Evolutionary conservation across 2,113 vertebrate genomes (phyloP).

Genomic region (Chaetura pelagica): DNA sequence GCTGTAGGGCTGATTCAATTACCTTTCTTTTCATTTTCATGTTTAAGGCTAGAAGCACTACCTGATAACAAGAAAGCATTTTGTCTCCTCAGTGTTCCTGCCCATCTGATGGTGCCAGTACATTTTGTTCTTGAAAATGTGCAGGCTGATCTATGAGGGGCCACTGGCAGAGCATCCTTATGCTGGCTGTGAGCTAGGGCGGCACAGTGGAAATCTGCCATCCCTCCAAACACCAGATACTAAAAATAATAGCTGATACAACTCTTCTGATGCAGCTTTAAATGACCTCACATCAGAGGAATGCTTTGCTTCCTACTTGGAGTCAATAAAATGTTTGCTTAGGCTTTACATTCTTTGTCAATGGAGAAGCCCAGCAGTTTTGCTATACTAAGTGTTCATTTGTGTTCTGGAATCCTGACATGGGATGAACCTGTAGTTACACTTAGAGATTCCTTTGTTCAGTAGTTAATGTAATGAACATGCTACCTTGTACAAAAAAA

Average conservation of each 20-base stretch:
- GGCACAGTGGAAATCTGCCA: background rate
- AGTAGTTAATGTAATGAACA: background rate
- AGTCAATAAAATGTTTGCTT: background rate
- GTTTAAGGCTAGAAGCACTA: background rate
- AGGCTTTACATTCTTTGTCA: background rate
- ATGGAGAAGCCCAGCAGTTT: background rate
- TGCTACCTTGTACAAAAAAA: background rate
- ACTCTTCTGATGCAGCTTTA: background rate
- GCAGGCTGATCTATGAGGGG: background rate
- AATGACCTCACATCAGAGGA: background rate
- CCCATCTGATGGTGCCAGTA: background rate
- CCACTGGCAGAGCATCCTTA: background rate
- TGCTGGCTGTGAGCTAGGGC: background rate
- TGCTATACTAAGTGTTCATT: background rate
- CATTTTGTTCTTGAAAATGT: background rate
- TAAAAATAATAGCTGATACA: background rate
- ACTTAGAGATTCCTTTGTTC: background rate
- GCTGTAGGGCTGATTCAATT: background rate
- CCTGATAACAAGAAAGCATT: background rate
- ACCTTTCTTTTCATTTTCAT: background rate
- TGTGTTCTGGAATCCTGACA: background rate
- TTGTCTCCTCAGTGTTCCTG: background rate
- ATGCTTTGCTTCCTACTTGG: background rate
- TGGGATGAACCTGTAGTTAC: background rate
- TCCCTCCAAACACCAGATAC: background rate